Conservation (phyloP, 2,113 vertebrate species). For the Apaloderma vittatum region DNA sequence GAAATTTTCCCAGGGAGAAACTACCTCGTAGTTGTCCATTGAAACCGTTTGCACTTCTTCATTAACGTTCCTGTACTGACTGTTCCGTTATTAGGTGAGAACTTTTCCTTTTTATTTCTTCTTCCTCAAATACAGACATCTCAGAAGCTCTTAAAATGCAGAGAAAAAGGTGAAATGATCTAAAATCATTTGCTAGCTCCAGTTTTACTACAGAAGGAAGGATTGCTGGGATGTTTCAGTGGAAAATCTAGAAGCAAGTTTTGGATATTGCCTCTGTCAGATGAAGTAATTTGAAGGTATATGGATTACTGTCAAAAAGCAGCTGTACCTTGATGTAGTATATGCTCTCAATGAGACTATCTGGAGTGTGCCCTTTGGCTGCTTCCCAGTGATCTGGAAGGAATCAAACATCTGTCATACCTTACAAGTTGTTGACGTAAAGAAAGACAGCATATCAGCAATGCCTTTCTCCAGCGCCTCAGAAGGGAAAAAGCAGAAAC, state of each 20-base stretch:
- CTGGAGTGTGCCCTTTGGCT: not conserved
- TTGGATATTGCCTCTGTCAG: not conserved
- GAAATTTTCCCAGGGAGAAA: not conserved
- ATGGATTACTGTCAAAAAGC: not conserved
- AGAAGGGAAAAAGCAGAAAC: not conserved
- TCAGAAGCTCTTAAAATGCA: not conserved
- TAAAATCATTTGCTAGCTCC: not conserved
- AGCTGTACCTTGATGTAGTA: not conserved
- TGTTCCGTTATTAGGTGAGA: not conserved
- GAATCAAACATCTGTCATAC: not conserved
- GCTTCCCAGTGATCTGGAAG: not conserved
- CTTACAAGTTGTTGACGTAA: not conserved
- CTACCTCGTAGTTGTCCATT: not conserved
- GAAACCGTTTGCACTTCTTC: not conserved
- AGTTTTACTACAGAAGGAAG: not conserved
- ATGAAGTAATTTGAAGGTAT: not conserved
- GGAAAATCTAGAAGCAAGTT: not conserved
- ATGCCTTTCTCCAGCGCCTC: not conserved
- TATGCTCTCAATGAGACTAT: not conserved
- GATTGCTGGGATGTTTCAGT: not conserved
- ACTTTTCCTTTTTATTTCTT: not conserved
- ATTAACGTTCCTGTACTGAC: not conserved
- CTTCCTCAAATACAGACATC: not conserved
- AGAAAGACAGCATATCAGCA: fast-evolving
- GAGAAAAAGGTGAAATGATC: not conserved